phyloP scores from a whole-genome alignment of 1,140 invertebrate species.

The Cotesia glomerata region DNA sequence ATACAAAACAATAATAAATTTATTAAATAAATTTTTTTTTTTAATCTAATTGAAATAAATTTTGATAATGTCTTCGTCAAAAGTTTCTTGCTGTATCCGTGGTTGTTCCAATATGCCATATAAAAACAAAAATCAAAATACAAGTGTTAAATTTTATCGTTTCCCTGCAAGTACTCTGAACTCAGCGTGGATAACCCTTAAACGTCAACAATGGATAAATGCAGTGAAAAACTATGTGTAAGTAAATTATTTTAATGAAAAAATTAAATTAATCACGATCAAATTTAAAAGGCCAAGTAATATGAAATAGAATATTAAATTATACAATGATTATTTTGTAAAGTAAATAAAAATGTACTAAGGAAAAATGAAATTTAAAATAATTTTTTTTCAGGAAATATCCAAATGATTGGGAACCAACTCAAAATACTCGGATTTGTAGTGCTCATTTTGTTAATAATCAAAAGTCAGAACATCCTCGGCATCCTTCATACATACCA shows the following conservation, averaged over 20 bases:
- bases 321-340: too few species aligned
- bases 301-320: too few species aligned
- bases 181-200: neutral
- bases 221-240: neutral
- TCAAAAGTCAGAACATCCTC: slow-evolving; percentile 23
- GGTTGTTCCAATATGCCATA: neutral
- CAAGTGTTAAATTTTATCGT: neutral
- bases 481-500: slow-evolving; percentile 22
- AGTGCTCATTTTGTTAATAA: slow-evolving; percentile 28
- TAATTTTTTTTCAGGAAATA: slow-evolving; percentile 20
- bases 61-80: too few species aligned
- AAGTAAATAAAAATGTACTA: too few species aligned
- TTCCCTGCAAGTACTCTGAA: neutral
- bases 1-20: too few species aligned
- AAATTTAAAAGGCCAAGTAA: too few species aligned
- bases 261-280: too few species aligned
- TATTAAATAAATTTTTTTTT: too few species aligned
- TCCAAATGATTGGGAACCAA: slow-evolving; percentile 21
- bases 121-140: neutral
- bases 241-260: neutral
- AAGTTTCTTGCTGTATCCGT: too few species aligned
- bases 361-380: slow-evolving; percentile 18
- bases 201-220: neutral
- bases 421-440: slow-evolving; percentile 25
- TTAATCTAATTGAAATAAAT: too few species aligned